Evolutionary conservation across 35 echinoderm and acorn worm species (phyloP).

Genomic region (Apostichopus parvimensis): DNA sequence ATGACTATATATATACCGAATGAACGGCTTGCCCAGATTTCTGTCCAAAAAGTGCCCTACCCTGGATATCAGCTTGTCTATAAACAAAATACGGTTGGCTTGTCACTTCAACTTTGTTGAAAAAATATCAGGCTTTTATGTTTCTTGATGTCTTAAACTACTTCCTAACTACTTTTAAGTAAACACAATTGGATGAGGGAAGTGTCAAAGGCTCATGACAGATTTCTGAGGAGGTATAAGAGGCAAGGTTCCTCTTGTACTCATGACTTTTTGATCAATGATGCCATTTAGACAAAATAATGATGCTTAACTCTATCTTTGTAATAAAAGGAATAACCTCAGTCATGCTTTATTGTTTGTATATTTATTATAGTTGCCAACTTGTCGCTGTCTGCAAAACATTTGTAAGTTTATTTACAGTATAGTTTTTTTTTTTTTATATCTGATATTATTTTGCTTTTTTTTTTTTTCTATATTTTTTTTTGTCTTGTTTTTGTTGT

Average conservation of each 20-base stretch:
- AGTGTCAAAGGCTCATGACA: background rate
- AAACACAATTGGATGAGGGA: background rate
- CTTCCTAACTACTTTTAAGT: background rate
- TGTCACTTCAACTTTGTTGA: conserved; percentile 32
- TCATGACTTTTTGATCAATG: background rate
- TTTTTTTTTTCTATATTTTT: too few relatives aligned
- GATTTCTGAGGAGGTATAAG: background rate
- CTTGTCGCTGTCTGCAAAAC: too few relatives aligned
- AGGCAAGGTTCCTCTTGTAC: background rate
- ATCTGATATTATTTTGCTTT: too few relatives aligned
- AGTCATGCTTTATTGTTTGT: too few relatives aligned
- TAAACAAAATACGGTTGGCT: conserved; percentile 26
- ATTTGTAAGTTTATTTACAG: too few relatives aligned
- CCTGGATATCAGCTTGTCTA: conserved; percentile 32
- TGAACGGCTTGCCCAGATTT: background rate
- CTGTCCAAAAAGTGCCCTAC: conserved; percentile 17
- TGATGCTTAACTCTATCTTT: too few relatives aligned
- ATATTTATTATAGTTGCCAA: too few relatives aligned
- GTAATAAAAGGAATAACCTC: too few relatives aligned
- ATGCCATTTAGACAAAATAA: too few relatives aligned
- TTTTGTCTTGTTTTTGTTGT: too few relatives aligned
- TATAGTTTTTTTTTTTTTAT: too few relatives aligned
- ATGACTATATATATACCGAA: background rate
- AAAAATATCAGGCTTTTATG: conserved; percentile 34
- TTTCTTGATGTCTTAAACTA: background rate